Base-by-base conservation (phyloP, 2,113 vertebrate species). In the Anguilla rostrata region DNA sequence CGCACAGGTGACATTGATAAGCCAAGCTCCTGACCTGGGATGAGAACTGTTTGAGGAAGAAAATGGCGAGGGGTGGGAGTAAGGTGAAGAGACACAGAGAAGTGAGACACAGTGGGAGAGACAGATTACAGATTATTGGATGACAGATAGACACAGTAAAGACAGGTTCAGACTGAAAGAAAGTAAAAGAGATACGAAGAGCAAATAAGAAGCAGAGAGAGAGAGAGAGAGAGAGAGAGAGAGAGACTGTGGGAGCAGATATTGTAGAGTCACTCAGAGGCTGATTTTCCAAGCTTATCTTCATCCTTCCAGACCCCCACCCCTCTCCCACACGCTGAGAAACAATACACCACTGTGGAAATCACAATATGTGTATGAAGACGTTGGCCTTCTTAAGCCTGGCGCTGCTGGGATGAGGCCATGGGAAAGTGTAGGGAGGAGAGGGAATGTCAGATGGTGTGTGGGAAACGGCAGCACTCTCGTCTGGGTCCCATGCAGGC, bases 251-350 rank as follows among this genome's bases (percentile, higher is more conserved):
- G 39, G 53, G 34, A 41, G 83, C 20, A 79, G 81, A 83, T 39
- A 84, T 43, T 40, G 20, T 79, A 40, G 39, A 39, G 8, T 75
- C 56, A 78, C 43, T 78, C 71, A 83, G 81, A 63, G n/a, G 81
- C 81, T 53, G 75, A n/a, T 43, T 81, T 39, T 82, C 75, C 71
- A 86, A 81, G 43, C 80, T 79, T 83, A n/a, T 39, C 71, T 43
- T 63, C 29, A 80, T 87, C 78, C 83, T 86, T 86, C 83, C 43
- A 66, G 79, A 71, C 75, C 87, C 84, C 39, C 60, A 86, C 84
- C 78, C 83, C 75, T 88, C 88, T 90, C 90, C 89, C 89, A 91
- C 83, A 81, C 85, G 87, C 82, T 82, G 83, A 86, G 86, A 89
- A 87, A 90, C 89, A 90, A 90, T 90, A 40, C 46, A 29, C 43